Percentiles rank a stretch among this genome's conserved stretches.
Conservation (phyloP, 1,140 invertebrate genomes). For the Drosophila trapezifrons region DNA sequence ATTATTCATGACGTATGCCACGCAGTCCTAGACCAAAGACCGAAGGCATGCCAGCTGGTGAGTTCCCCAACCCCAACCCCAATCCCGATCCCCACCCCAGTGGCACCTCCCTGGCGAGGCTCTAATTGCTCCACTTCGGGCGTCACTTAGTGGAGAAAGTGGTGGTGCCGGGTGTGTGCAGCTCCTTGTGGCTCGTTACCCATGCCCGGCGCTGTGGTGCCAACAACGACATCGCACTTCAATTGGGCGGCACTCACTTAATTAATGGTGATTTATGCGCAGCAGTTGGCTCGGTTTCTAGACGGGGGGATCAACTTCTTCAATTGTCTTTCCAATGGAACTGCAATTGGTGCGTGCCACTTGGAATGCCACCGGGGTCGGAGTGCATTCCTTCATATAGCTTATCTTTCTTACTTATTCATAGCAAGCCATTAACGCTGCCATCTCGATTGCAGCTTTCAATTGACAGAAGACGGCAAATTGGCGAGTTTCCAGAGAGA, state of each 20-base stretch:
- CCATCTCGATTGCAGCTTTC: constrained; percentile 18
- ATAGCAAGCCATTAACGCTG: constrained; percentile 1
- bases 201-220: constrained; percentile 34
- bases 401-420: constrained; percentile 4
- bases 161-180: constrained; percentile 16
- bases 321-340: constrained; percentile 66
- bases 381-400: constrained; percentile 11
- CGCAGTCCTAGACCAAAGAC: constrained; percentile 30
- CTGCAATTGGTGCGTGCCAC: constrained; percentile 35
- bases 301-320: constrained; percentile 33
- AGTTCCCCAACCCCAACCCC: background rate
- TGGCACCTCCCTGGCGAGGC: background rate
- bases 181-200: constrained; percentile 32
- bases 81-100: too few species aligned
- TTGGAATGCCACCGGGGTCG: constrained; percentile 16
- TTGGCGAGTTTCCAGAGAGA: constrained; percentile 18
- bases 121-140: constrained; percentile 41
- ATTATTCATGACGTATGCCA: constrained; percentile 54
- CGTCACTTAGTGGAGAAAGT: constrained; percentile 36
- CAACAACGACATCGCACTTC: constrained; percentile 65
- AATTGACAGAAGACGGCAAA: constrained; percentile 14
- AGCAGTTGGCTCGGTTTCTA: constrained; percentile 38
- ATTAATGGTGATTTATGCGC: constrained; percentile 77
- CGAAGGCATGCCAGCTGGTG: constrained; percentile 28
- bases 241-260: constrained; percentile 60